Conservation (phyloP, 1,140 invertebrate species). For the Alviniconcha marisindica region DNA sequence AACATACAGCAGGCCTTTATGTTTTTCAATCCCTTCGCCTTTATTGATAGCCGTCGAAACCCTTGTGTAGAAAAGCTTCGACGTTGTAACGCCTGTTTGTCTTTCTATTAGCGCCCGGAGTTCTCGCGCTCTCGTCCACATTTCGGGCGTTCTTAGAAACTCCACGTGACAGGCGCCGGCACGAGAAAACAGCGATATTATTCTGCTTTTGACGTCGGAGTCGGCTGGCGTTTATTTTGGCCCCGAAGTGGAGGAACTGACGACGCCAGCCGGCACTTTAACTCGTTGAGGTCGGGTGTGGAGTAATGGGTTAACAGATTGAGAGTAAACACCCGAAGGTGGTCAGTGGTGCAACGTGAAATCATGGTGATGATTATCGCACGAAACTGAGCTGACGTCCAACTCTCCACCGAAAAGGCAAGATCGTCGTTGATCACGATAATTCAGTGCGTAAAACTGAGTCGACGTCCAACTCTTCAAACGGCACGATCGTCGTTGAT, state of each 20-base stretch:
- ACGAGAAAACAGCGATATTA: conserved; percentile 18
- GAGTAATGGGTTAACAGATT: conserved; percentile 9
- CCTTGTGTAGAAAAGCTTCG: neutral
- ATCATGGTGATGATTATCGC: no score
- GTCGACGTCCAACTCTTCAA: no score
- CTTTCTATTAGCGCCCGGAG: conserved; percentile 1
- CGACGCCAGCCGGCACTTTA: conserved; percentile 18
- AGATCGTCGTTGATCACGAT: no score
- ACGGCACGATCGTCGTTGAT: no score
- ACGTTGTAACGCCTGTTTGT: neutral
- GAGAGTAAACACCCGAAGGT: conserved; percentile 11
- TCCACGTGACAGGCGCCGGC: neutral
- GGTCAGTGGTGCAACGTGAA: no score
- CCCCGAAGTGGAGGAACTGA: neutral
- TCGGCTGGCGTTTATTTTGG: conserved; percentile 1
- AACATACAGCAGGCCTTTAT: neutral
- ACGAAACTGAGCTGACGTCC: no score
- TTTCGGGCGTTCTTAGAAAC: conserved; percentile 15
- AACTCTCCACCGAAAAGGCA: no score
- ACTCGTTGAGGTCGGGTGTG: neutral
- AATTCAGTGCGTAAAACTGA: no score
- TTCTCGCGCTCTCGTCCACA: neutral
- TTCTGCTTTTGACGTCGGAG: conserved; percentile 15
- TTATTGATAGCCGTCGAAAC: conserved; percentile 22
- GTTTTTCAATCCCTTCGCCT: neutral